These are phyloP conservation scores for Mongoloraphidia duomilia DNA, from an alignment of 2,888 invertebrate species.

Conservation along the genomic window DNA sequence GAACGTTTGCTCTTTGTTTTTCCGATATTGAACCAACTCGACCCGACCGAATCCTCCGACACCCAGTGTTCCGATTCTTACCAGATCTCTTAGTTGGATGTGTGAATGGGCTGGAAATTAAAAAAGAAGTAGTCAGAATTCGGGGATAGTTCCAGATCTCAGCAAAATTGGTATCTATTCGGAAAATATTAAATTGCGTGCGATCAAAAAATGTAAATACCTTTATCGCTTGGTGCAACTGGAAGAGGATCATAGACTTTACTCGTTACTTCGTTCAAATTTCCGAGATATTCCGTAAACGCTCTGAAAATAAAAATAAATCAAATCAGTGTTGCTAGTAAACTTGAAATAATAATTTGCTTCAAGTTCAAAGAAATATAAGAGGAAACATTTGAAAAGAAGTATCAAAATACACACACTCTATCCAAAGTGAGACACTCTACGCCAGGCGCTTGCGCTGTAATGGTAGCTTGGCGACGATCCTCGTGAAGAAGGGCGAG, in stretches of 20 bases:
- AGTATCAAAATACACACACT: constrained; percentile 39
- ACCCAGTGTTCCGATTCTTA: constrained; percentile 72
- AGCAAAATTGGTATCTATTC: neutral
- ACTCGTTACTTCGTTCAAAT: constrained; percentile 50
- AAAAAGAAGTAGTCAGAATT: neutral
- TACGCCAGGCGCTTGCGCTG: constrained; percentile 68
- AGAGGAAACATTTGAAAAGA: neutral
- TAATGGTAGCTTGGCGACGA: constrained; percentile 74
- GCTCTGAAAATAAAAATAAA: constrained; percentile 32
- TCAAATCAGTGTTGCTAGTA: neutral
- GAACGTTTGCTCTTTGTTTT: constrained; percentile 42
- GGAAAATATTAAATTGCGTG: neutral
- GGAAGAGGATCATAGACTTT: no score
- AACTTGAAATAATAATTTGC: neutral
- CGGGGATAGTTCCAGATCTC: neutral
- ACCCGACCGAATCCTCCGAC: constrained; percentile 89
- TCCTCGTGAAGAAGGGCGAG: constrained; percentile 76
- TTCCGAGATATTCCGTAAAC: constrained; percentile 75
- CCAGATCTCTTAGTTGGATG: constrained; percentile 62
- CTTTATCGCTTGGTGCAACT: no score
- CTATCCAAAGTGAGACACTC: constrained; percentile 79
- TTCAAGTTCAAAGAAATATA: neutral
- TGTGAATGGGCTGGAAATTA: constrained; percentile 40
- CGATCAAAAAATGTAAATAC: no score
- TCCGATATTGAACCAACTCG: constrained; percentile 47